Conservation (phyloP, 2,113 vertebrate genomes). For the Phycodurus eques region DNA sequence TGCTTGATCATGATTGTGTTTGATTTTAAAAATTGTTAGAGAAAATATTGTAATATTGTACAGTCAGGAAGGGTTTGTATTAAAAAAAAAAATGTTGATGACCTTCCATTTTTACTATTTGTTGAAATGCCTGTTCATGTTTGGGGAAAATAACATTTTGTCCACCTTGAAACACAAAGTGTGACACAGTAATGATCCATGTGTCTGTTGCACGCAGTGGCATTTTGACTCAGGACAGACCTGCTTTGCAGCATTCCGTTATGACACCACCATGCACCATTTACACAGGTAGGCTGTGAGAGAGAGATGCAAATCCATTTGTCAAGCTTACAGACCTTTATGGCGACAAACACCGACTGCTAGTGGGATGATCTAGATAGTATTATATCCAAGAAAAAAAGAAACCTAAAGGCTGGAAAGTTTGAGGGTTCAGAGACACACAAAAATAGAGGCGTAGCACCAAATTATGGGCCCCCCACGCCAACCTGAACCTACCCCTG, state of each 20-base stretch:
- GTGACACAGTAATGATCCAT: slow-evolving; percentile 38
- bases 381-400: slow-evolving; percentile 33
- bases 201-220: slow-evolving; percentile 34
- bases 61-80: slow-evolving; percentile 38
- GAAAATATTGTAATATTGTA: not conserved
- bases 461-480: no score
- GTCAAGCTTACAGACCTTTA: slow-evolving; percentile 50
- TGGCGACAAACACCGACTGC: slow-evolving; percentile 48
- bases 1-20: slow-evolving; percentile 39
- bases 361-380: slow-evolving; percentile 22
- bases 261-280: slow-evolving; percentile 44
- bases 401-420: slow-evolving; percentile 19
- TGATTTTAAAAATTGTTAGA: slow-evolving; percentile 19
- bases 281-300: slow-evolving; percentile 27
- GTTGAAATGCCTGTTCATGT: slow-evolving; percentile 16
- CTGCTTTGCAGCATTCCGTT: slow-evolving; percentile 42
- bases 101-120: slow-evolving; percentile 8
- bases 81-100: not conserved
- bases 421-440: not conserved
- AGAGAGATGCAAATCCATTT: slow-evolving; percentile 42
- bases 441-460: no score
- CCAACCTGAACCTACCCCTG: no score
- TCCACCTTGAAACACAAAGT: slow-evolving; percentile 33
- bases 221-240: slow-evolving; percentile 48
- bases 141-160: slow-evolving; percentile 43